Base-by-base conservation (phyloP, 2,888 invertebrate genomes). In the Cerceris ruficornis region DNA sequence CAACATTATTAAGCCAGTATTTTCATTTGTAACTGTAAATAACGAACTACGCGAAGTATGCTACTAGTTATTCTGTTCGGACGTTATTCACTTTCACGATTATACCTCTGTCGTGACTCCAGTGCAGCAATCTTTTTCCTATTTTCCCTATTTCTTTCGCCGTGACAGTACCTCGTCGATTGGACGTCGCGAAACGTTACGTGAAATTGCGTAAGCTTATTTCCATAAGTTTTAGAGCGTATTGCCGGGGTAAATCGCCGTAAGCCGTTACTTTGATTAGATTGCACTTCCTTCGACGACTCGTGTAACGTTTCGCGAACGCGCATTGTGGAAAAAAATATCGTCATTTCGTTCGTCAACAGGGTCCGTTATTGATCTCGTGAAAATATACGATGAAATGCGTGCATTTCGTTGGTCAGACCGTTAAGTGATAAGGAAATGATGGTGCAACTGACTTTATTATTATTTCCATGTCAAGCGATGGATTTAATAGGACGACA, bases 231-330 rank as follows among this genome's bases (percentile, higher is more conserved):
- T 78, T 69, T 78, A 74, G 74, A 76, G 72, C 75, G 71, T 75
- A 80, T 75, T 82, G 69, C 74, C 60, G 46, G 68, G 66, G 68
- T 77, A 82, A 28, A 83, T 80, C 78, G 67, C 54, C 58, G 54
- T 49, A 62, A 75, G 61, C 82, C 86, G 84, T 86, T 86, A 86
- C 70, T 80, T 82, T 86, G 73, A 83, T 85, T 84, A 75, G 84
- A 79, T 75, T 76, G 74, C 81, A 82, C 80, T 86, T 82, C 81
- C 85, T 74, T 70, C 71, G 73, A 72, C 77, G 60, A 70, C 46
- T 57, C 50, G 43, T 28, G 55, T 42, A 54, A 55, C 61, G 55
- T 17, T 62, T 13, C 41, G 15, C 49, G 28, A 58, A 28, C n/a
- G 50, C 42, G 39, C 46, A 54, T 41, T 46, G 50, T 17, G 39